phyloP scores from a whole-genome alignment of 2,888 invertebrate species.

The Pammene fasciana region DNA sequence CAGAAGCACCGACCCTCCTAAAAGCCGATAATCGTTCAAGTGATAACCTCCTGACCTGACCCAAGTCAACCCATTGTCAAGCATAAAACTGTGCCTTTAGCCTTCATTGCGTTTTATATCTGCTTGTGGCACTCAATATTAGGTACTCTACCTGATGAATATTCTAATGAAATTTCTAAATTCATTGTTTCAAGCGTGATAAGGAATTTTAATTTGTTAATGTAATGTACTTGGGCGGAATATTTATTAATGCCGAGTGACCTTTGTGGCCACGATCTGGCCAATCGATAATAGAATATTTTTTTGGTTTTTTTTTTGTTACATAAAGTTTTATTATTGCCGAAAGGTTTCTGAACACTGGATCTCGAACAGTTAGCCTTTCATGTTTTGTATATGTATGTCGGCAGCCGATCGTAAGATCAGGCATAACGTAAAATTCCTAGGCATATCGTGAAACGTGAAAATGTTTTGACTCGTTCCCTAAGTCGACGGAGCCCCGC shows the following conservation, averaged over 20 bases:
- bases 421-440: too few species aligned
- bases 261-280: neutral
- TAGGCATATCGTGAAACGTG: too few species aligned
- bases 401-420: too few species aligned
- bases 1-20: too few species aligned
- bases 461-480: too few species aligned
- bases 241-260: conserved; percentile 4
- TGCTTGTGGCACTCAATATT: neutral
- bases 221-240: conserved; percentile 16
- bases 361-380: too few species aligned
- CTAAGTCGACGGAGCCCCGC: too few species aligned
- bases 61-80: neutral
- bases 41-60: neutral
- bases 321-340: too few species aligned
- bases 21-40: neutral
- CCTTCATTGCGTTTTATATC: conserved; percentile 13
- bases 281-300: neutral
- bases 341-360: too few species aligned
- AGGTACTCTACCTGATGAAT: conserved; percentile 21
- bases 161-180: conserved; percentile 20
- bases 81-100: neutral
- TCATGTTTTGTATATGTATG: too few species aligned
- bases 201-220: conserved; percentile 23
- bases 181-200: conserved; percentile 23
- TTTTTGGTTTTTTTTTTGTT: too few species aligned